These are phyloP conservation scores for Amblyornis subalaris DNA, from an alignment of 2,113 vertebrate species.

Conservation along the genomic window DNA sequence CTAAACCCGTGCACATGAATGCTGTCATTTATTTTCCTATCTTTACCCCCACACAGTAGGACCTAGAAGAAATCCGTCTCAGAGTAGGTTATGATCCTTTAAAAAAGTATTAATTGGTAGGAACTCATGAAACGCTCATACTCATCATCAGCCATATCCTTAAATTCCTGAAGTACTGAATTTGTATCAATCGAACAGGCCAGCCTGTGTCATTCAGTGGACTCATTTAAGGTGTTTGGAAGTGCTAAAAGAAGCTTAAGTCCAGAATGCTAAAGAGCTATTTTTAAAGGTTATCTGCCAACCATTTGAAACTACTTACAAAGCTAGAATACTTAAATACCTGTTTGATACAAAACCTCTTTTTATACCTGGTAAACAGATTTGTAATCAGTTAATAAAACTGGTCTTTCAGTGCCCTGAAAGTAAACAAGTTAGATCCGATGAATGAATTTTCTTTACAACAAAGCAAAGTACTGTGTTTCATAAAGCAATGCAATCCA, in stretches of 20 bases:
- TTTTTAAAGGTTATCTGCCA: background rate
- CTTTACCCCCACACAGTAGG: background rate
- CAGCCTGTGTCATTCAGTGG: background rate
- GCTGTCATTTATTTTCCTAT: background rate
- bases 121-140: background rate
- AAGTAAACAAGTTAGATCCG: background rate
- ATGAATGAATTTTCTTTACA: slow-evolving; percentile 37
- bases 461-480: slow-evolving; percentile 16
- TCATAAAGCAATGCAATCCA: slow-evolving; percentile 33
- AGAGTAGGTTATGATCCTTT: background rate
- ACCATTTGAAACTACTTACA: background rate
- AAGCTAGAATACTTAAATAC: background rate
- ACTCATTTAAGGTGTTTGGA: background rate
- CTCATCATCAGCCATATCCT: background rate
- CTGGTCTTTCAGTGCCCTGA: background rate
- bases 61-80: background rate
- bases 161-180: background rate
- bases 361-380: background rate
- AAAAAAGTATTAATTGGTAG: background rate
- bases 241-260: background rate
- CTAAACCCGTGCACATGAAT: background rate
- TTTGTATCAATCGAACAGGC: background rate
- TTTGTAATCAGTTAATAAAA: background rate
- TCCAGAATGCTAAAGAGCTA: background rate
- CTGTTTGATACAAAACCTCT: background rate